Evolutionary conservation across 2,113 vertebrate species (phyloP).

Genomic region (Siniperca chuatsi): DNA sequence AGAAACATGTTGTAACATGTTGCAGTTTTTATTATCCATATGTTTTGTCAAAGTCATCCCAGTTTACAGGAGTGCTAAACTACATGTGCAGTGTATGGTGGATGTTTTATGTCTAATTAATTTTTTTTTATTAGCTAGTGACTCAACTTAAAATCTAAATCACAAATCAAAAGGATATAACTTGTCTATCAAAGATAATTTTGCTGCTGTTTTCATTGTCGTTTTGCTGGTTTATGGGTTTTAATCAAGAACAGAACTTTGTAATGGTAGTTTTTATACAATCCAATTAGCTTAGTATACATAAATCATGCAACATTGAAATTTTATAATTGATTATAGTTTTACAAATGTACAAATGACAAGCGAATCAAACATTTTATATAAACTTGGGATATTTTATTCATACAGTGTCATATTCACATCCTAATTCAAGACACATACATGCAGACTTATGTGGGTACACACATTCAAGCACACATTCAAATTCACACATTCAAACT

Average conservation of each 20-base stretch:
- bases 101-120: neutral
- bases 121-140: neutral
- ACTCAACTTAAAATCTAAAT: constrained; percentile 2
- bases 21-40: neutral
- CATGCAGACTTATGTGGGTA: constrained; percentile 53
- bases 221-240: neutral
- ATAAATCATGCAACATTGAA: constrained; percentile 15
- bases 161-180: constrained; percentile 1
- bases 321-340: neutral
- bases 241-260: constrained; percentile 14
- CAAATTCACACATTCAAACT: constrained; percentile 8
- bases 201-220: neutral
- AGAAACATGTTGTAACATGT: neutral
- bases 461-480: constrained; percentile 28
- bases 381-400: constrained; percentile 70
- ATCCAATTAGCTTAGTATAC: neutral
- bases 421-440: constrained; percentile 61
- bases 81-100: neutral
- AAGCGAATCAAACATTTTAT: constrained; percentile 31
- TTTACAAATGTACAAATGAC: constrained; percentile 10
- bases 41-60: neutral
- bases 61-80: neutral
- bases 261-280: constrained; percentile 11
- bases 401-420: constrained; percentile 67
- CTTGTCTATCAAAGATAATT: neutral